These are phyloP conservation scores for Sterna hirundo DNA, from an alignment of 2,113 vertebrate species.

Conservation along the genomic window DNA sequence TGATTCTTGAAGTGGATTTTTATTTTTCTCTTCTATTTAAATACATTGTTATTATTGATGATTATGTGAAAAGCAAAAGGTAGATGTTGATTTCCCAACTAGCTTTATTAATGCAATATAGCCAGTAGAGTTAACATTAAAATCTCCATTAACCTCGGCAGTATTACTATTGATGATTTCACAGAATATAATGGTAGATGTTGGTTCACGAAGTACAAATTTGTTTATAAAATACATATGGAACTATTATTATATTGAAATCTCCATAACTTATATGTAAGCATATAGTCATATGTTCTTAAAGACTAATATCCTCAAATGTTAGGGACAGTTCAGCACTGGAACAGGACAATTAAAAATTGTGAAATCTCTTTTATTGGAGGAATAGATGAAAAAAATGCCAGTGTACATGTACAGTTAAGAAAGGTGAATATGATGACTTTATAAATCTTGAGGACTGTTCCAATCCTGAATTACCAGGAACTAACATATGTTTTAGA, in stretches of 20 bases:
- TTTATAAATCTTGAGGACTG: background rate
- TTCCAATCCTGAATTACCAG: background rate
- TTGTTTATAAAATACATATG: background rate
- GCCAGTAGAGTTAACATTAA: background rate
- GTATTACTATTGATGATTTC: conserved; percentile 20
- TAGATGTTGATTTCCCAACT: background rate
- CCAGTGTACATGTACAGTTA: background rate
- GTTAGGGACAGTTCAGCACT: background rate
- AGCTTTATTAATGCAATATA: background rate
- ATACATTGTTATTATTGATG: conserved; percentile 61
- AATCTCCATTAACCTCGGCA: conserved; percentile 16
- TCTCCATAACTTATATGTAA: background rate
- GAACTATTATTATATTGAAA: background rate
- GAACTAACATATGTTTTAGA: background rate
- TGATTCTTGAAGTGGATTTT: conserved; percentile 61
- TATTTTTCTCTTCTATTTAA: conserved; percentile 53
- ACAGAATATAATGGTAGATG: background rate
- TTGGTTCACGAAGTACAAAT: background rate
- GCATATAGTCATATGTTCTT: background rate
- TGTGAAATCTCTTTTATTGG: background rate
- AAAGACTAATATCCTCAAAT: background rate
- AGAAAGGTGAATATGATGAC: background rate
- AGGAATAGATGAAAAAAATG: background rate
- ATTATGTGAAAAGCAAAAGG: conserved; percentile 26
- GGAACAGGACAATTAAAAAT: background rate